Base-by-base conservation (phyloP, 2,113 vertebrate species). In the Alces alces region DNA sequence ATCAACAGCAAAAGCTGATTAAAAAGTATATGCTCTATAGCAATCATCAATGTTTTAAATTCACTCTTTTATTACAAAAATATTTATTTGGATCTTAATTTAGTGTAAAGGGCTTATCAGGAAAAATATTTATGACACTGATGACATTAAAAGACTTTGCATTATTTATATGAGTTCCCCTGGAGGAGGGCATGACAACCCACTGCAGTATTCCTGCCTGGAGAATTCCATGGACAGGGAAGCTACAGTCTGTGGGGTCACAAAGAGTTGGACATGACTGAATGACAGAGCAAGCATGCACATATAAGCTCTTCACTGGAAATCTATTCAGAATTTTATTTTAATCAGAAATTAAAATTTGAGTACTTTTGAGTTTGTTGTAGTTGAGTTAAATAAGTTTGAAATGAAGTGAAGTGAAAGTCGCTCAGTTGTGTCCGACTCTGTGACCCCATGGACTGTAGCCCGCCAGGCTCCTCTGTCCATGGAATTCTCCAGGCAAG, bases 1-100 rank as follows among this genome's bases (percentile, higher is more conserved):
- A 91, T 86, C 83, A 97, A 85, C 61, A 89, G 64, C 30, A 96
- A 95, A 93, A 96, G 13, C 54, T 66, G 47, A 91, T 87, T 82
- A 6, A 86, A 96, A 82, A 50, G 47, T 91, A 84, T 78, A 47
- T 93, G 30, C 76, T 78, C 64, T 16, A 78, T 50, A 96, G 90
- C 2, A 87, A 55, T 95, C 52, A 64, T 87, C 45, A 55, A 54
- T 61, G 1, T 64, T 87, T 97, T 95, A 86, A 80, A 79, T 85
- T 78, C 76, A 61, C 30, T 91, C 58, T 73, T 93, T 91, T 7
- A 79, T 86, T 50, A 87, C 17, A 64, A 55, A 96, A 92, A 39
- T 95, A 61, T 89, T 93, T 97, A 86, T 93, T 94, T 8, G 89
- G 33, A 89, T 52, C 3, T 80, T 50, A 60, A 80, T 83, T 86